These are phyloP conservation scores for Dione juno DNA, from an alignment of 2,888 invertebrate species.

Conservation along the genomic window DNA sequence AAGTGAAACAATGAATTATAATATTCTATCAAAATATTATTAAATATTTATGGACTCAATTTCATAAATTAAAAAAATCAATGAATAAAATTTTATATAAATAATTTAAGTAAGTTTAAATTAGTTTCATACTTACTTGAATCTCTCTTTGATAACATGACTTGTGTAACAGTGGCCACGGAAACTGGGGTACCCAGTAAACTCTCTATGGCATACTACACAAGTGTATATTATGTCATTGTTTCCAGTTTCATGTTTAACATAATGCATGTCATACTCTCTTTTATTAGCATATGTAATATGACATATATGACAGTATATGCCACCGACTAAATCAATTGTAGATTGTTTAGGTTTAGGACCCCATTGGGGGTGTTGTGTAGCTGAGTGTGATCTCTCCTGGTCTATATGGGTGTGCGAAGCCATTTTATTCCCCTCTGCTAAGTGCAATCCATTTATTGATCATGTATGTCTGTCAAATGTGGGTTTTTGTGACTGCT, in stretches of 20 bases:
- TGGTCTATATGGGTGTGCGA: constrained; percentile 50
- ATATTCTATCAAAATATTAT: no score
- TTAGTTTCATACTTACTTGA: constrained; percentile 68
- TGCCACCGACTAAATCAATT: constrained; percentile 78
- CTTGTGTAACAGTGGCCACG: constrained; percentile 83
- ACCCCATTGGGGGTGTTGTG: constrained; percentile 33
- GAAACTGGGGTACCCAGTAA: constrained; percentile 81
- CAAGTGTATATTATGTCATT: constrained; percentile 80
- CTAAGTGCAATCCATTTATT: constrained; percentile 76
- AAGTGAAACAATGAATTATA: no score
- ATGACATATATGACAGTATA: constrained; percentile 83
- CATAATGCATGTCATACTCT: constrained; percentile 82
- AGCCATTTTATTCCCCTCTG: constrained; percentile 57
- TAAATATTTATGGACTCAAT: no score
- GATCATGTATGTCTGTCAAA: constrained; percentile 61
- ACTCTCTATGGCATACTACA: constrained; percentile 81
- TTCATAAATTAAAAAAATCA: no score
- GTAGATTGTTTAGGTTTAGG: constrained; percentile 62
- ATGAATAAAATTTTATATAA: neutral
- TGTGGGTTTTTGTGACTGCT: constrained; percentile 60
- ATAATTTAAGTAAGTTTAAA: neutral
- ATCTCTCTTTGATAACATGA: constrained; percentile 82
- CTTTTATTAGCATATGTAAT: constrained; percentile 77
- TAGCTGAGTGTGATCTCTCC: constrained; percentile 45
- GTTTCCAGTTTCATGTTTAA: constrained; percentile 60